Evolutionary conservation across 2,888 invertebrate species (phyloP), one percentile per base, ranked within the genome.

Genomic region (Lepetodrilus schrolli): DNA sequence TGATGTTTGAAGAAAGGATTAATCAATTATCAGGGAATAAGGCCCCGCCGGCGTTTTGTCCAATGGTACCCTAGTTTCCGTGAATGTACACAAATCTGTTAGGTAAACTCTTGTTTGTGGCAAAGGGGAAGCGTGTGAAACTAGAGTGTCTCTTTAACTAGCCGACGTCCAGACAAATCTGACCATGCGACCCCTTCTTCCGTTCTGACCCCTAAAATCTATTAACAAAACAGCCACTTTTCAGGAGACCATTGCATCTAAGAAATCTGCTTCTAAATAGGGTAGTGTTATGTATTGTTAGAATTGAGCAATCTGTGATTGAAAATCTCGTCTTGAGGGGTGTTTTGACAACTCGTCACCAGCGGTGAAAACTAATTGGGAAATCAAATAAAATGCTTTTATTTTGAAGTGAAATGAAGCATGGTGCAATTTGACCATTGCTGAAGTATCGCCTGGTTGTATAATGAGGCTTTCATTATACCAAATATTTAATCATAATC

Each of bases 21-120:
- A 43, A 43, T 68, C 68, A 68, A 68, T 68, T 68, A 68, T 7
- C 23, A 7, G 17, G 68, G 23, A 21, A 68, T 47, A 43, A 23
- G 23, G 68, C 20, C 13, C 34, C 34, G 7, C 7, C 30, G 58
- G 20, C n/a, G 30, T 30, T n/a, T n/a, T n/a, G n/a, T n/a, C 30
- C 58, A 43, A 43, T 4, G 4, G 7, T 13, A 43, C n/a, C 10
- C 43, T 43, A 1, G 30, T 13, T 58, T 30, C 34, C 58, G 13
- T 23, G 51, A 30, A 23, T 58, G 58, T 26, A 58, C 26, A 58
- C 58, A 58, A 30, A 58, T 30, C 58, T 30, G 58, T 58, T 58
- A 43, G 58, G 30, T 58, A 58, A 58, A 58, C 58, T 26, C 17
- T n/a, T 43, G 17, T 43, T 43, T 43, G 13, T 17, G 21, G 58